Conservation (phyloP, 2,888 invertebrate species). For the Augochlorella aurata region DNA sequence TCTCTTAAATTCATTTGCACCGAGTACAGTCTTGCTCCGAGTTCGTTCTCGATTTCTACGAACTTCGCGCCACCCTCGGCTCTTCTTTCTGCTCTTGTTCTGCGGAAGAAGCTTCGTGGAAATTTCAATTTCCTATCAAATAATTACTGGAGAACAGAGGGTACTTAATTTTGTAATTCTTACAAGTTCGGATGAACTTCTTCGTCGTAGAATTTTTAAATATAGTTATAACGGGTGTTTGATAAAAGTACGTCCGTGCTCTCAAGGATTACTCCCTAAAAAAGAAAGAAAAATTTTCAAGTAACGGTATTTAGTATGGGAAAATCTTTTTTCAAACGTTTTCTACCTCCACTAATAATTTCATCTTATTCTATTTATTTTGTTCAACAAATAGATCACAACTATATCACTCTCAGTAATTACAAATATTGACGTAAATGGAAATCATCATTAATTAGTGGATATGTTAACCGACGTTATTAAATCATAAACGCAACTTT, state of each 20-base stretch:
- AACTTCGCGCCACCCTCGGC: constrained; percentile 9
- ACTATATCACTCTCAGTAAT: too few relatives aligned
- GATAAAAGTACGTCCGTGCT: not conserved
- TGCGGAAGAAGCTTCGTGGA: not conserved
- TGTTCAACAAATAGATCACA: too few relatives aligned
- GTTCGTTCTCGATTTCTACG: constrained; percentile 31
- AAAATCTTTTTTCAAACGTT: too few relatives aligned
- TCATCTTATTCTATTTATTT: too few relatives aligned
- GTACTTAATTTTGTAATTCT: not conserved
- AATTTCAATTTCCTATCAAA: not conserved
- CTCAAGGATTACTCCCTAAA: too few relatives aligned
- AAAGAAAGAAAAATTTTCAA: too few relatives aligned
- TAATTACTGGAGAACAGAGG: not conserved
- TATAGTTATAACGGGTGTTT: not conserved
- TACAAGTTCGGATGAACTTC: not conserved
- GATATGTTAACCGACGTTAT: too few relatives aligned
- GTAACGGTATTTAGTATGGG: too few relatives aligned
- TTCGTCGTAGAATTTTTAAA: not conserved
- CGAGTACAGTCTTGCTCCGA: constrained; percentile 15
- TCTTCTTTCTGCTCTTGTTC: not conserved
- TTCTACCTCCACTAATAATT: too few relatives aligned
- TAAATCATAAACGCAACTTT: too few relatives aligned
- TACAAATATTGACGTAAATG: too few relatives aligned
- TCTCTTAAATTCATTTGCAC: constrained; percentile 51
- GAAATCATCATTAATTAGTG: too few relatives aligned